Conservation (phyloP, 2,888 invertebrate genomes). For the Xanthorhoe designata region DNA sequence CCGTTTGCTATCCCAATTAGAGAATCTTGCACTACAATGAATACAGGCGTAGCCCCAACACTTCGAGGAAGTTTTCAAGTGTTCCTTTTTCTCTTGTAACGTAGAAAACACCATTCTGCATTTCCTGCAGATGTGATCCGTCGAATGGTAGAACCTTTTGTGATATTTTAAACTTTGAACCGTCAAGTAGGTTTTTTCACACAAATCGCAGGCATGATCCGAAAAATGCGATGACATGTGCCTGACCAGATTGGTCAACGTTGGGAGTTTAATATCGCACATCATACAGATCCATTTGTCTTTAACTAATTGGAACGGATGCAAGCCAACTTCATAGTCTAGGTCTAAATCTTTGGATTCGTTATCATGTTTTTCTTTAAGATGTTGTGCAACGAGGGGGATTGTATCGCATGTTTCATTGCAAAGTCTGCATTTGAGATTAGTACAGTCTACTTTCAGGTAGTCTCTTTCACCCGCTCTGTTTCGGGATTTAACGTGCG, state of each 20-base stretch:
- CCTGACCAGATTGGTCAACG: conserved; percentile 64
- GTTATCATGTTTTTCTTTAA: conserved; percentile 57
- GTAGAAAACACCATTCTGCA: conserved; percentile 69
- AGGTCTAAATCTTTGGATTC: conserved; percentile 53
- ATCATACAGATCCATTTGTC: conserved; percentile 67
- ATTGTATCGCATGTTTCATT: conserved; percentile 54
- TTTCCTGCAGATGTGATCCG: conserved; percentile 64
- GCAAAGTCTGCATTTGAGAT: conserved; percentile 69
- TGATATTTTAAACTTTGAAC: conserved; percentile 70
- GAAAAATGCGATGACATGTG: conserved; percentile 72
- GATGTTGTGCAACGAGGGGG: conserved; percentile 61
- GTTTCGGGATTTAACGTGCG: conserved; percentile 55
- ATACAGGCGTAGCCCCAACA: conserved; percentile 71
- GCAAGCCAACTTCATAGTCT: conserved; percentile 62
- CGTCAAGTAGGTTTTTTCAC: conserved; percentile 68
- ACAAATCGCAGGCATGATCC: conserved; percentile 70
- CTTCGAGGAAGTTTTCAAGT: conserved; percentile 57
- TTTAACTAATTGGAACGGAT: conserved; percentile 66
- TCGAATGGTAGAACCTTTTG: conserved; percentile 64
- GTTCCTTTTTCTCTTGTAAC: conserved; percentile 58
- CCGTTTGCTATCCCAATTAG: conserved; percentile 71
- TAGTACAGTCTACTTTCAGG: conserved; percentile 71
- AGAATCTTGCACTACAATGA: conserved; percentile 69
- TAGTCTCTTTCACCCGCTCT: conserved; percentile 51
- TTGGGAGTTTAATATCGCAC: conserved; percentile 65